Conservation (phyloP, 2,797 vertebrate genomes). For the Malacoctenus gilli region DNA sequence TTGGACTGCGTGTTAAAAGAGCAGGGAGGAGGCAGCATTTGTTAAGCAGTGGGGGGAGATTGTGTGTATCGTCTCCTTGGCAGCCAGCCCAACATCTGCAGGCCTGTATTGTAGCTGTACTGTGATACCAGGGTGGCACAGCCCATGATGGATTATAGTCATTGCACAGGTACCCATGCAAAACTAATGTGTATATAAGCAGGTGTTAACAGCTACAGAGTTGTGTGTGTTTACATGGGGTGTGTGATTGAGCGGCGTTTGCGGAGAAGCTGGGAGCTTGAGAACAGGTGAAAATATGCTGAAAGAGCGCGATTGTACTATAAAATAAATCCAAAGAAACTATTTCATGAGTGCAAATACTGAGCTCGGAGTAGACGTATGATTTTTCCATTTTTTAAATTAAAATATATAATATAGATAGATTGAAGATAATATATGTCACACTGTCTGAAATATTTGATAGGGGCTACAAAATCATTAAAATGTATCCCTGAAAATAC, state of each 20-base stretch:
- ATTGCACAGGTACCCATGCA: slow-evolving; percentile 78
- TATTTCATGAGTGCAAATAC: slow-evolving; percentile 15
- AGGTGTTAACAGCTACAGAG: slow-evolving; percentile 78
- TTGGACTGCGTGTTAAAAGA: slow-evolving; percentile 45
- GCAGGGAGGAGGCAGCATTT: slow-evolving; percentile 50
- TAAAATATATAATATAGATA: too few species aligned
- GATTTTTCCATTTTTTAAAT: too few species aligned
- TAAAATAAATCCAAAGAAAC: slow-evolving; percentile 28
- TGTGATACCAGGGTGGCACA: slow-evolving; percentile 65
- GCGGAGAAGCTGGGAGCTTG: slow-evolving; percentile 25
- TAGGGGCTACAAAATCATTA: too few species aligned
- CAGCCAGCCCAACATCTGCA: slow-evolving; percentile 76
- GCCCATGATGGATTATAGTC: slow-evolving; percentile 77
- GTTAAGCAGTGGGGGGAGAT: slow-evolving; percentile 54
- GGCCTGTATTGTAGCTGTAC: slow-evolving; percentile 57
- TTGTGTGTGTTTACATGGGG: background rate
- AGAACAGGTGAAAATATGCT: slow-evolving; percentile 32
- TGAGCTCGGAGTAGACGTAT: too few species aligned
- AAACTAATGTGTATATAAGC: slow-evolving; percentile 81
- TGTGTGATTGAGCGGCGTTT: too few species aligned
- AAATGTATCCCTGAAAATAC: too few species aligned
- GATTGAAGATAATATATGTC: too few species aligned
- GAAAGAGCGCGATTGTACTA: slow-evolving; percentile 17
- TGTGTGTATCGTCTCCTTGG: slow-evolving; percentile 62
- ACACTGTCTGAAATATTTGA: too few species aligned